Percentiles rank a stretch among this genome's conserved stretches.
Evolutionary conservation across 2,113 vertebrate genomes (phyloP).

Genomic region (Eulemur rufifrons): DNA sequence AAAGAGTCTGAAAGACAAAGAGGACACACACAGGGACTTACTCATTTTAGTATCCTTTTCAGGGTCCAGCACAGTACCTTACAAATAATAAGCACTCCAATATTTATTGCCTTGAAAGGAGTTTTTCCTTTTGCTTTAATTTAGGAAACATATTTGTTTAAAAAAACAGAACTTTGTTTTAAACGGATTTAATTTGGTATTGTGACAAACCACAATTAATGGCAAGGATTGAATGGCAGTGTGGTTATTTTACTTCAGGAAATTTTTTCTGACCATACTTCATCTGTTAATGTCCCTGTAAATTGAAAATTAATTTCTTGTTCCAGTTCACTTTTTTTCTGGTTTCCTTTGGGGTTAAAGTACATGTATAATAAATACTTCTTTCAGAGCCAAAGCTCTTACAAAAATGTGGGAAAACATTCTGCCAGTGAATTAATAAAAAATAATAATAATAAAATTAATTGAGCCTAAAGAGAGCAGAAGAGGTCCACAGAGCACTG

Average conservation of each 20-base stretch:
- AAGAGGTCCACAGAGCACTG: neutral
- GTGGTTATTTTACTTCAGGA: conserved; percentile 69
- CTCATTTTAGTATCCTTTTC: neutral
- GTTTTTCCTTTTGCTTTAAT: conserved; percentile 56
- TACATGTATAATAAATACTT: conserved; percentile 59
- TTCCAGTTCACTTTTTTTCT: conserved; percentile 59
- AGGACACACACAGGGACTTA: neutral
- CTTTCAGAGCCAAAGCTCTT: conserved; percentile 49
- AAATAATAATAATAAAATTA: conserved; percentile 44
- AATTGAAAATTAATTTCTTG: conserved; percentile 70
- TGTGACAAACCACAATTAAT: conserved; percentile 61
- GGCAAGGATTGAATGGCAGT: conserved; percentile 28
- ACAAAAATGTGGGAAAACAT: conserved; percentile 50
- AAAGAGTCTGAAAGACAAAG: conserved; percentile 10
- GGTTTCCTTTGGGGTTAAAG: conserved; percentile 66
- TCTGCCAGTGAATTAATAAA: conserved; percentile 62
- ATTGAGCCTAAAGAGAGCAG: conserved; percentile 25
- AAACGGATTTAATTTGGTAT: conserved; percentile 67
- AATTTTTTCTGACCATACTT: conserved; percentile 61
- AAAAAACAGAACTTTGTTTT: conserved; percentile 30
- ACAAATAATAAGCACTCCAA: conserved; percentile 26
- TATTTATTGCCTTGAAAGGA: conserved; percentile 46
- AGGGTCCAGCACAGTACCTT: neutral
- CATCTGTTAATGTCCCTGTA: conserved; percentile 72
- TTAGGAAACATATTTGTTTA: conserved; percentile 53